Conservation (phyloP, 2,113 vertebrate genomes). For the Hepsetus odoe region DNA sequence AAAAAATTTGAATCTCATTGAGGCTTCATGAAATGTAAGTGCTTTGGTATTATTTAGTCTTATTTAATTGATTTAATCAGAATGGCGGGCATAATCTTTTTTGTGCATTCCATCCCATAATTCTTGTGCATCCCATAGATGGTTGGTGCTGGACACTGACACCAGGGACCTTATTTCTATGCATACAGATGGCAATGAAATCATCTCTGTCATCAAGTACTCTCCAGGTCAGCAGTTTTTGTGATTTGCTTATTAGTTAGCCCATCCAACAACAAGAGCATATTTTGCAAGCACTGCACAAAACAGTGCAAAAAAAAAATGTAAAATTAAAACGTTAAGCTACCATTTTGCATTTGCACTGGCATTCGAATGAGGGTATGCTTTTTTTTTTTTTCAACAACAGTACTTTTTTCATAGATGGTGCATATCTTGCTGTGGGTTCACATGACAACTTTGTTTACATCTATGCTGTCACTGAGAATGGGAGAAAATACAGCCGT, state of each 20-base stretch:
- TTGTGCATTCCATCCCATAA: background rate
- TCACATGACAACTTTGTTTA: constrained; percentile 94
- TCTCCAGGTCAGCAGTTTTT: constrained; percentile 80
- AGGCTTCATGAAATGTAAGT: background rate
- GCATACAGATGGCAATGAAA: constrained; percentile 87
- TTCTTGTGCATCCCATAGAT: constrained; percentile 71
- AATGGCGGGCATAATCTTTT: background rate
- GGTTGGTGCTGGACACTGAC: constrained; percentile 89
- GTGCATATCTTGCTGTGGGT: constrained; percentile 79
- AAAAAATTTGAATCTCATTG: background rate
- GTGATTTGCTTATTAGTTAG: background rate
- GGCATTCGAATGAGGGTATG: background rate
- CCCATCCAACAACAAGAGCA: background rate
- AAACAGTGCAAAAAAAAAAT: background rate
- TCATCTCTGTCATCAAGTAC: constrained; percentile 86
- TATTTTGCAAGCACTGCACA: background rate
- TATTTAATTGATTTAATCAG: background rate
- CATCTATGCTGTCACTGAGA: constrained; percentile 83
- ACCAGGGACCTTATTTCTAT: constrained; percentile 84
- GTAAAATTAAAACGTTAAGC: background rate
- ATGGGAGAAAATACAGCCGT: constrained; percentile 79
- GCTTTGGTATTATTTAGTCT: background rate
- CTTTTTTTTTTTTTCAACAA: constrained; percentile 1
- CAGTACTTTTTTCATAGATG: constrained; percentile 65
- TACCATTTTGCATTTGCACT: background rate